Conservation (phyloP, 2,797 vertebrate species). For the Arrhamphus sclerolepis region DNA sequence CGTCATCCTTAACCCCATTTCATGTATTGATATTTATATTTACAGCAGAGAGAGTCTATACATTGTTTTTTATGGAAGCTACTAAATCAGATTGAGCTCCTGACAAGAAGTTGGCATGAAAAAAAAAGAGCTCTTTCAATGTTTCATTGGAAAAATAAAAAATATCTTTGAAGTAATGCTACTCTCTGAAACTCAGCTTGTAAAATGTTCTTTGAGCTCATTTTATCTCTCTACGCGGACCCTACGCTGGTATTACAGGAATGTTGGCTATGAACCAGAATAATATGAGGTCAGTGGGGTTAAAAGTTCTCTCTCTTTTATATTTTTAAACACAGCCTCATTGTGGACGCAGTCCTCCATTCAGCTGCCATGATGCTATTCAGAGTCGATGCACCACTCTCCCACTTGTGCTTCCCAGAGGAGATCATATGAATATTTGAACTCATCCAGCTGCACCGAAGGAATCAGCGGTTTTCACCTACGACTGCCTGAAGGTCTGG, state of each 20-base stretch:
- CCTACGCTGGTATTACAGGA: constrained; percentile 21
- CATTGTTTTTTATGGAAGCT: too few species aligned
- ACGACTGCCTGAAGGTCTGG: background rate
- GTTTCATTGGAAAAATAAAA: too few species aligned
- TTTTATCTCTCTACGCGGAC: background rate
- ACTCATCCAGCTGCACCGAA: too few species aligned
- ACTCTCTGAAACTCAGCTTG: background rate
- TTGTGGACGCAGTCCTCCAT: constrained; percentile 20
- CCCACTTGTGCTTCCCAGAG: background rate
- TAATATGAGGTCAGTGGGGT: constrained; percentile 35
- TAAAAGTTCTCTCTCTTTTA: constrained; percentile 33
- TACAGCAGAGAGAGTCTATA: too few species aligned
- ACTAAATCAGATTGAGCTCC: background rate
- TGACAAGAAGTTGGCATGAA: background rate
- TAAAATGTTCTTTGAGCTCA: background rate
- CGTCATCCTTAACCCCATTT: constrained; percentile 9
- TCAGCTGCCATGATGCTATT: constrained; percentile 19
- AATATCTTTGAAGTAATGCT: too few species aligned
- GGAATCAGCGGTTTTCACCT: too few species aligned
- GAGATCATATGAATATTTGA: constrained; percentile 1
- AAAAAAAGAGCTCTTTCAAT: too few species aligned
- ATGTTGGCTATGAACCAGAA: constrained; percentile 17
- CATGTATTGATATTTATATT: background rate
- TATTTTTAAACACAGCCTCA: constrained; percentile 31
- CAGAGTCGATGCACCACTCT: constrained; percentile 11